Conservation (phyloP, 2,888 invertebrate genomes). For the Euproctis similis region DNA sequence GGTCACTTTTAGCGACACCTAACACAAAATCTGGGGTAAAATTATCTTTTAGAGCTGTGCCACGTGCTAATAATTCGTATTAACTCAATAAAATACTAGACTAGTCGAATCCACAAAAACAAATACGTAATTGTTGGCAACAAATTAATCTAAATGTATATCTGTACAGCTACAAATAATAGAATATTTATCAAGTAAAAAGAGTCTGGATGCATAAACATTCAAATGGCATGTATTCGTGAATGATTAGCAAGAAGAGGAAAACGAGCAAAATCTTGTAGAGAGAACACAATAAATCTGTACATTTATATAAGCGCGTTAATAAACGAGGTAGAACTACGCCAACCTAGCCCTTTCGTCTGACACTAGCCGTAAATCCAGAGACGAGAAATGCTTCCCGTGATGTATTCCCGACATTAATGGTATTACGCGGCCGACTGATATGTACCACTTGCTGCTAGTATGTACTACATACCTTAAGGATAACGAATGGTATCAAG, state of each 20-base stretch:
- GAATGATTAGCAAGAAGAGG: constrained; percentile 11
- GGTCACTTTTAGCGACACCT: too few relatives aligned
- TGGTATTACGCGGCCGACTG: constrained; percentile 51
- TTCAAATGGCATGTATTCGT: neutral
- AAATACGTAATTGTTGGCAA: too few relatives aligned
- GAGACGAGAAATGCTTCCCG: constrained; percentile 29
- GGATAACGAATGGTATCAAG: constrained; percentile 40
- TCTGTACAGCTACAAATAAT: constrained; percentile 14
- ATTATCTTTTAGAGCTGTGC: too few relatives aligned
- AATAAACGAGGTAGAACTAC: constrained; percentile 47
- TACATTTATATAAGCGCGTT: constrained; percentile 40
- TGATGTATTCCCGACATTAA: constrained; percentile 61
- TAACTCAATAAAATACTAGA: too few relatives aligned
- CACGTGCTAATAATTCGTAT: too few relatives aligned
- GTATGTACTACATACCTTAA: too few relatives aligned
- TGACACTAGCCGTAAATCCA: constrained; percentile 49
- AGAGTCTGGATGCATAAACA: too few relatives aligned
- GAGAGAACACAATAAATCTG: constrained; percentile 43
- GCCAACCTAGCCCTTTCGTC: constrained; percentile 53
- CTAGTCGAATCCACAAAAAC: too few relatives aligned
- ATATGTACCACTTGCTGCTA: constrained; percentile 42
- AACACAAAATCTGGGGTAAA: too few relatives aligned
- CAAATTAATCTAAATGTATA: too few relatives aligned
- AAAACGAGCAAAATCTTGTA: constrained; percentile 21
- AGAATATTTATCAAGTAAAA: constrained; percentile 2